Evolutionary conservation across 2,888 invertebrate genomes (phyloP), one percentile per base, ranked within the genome.

Genomic region (Perizoma flavofasciatum): DNA sequence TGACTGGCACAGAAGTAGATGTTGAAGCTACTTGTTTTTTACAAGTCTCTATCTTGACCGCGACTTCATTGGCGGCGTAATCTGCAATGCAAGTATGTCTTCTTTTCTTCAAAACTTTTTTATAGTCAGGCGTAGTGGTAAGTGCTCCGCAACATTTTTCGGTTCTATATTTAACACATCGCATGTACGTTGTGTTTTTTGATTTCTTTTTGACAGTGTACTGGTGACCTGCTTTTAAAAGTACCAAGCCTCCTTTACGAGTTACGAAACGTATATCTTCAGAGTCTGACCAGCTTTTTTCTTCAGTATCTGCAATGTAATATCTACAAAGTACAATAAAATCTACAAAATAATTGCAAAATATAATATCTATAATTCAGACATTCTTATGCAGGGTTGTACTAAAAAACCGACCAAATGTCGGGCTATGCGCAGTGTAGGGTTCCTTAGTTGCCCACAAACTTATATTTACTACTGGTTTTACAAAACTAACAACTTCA

Each of bases 161-260:
- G 33, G 33, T 6, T 44, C 41, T 44, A 39, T 48, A 51, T 51
- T 60, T 60, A 9, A 44, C 41, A 45, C 59, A 59, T 32, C 59
- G 59, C 43, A 47, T n/a, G n/a, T 40, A 7, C 4, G 8, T 47
- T 33, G 32, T 11, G 6, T 9, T 60, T 39, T 43, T 47, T 51
- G 22, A 48, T 47, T 11, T 55, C 32, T 39, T 51, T 32, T 50
- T 47, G 4, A 39, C 5, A 34, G 47, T 33, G 33, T 60, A 60
- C 22, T 40, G 55, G n/a, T 44, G 48, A 0, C 59, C 59, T 8
- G 41, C 46, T 33, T 39, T 33, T 44, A 60, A 46, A 11, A 48
- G 8, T 32, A 48, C 55, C 39, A 5, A 34, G 4, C 59, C 55
- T 47, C 44, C 11, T 4, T n/a, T 48, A 6, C 60, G 51, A n/a